phyloP scores from a whole-genome alignment of 2,888 invertebrate genomes.

The Microctonus aethiopoides region DNA sequence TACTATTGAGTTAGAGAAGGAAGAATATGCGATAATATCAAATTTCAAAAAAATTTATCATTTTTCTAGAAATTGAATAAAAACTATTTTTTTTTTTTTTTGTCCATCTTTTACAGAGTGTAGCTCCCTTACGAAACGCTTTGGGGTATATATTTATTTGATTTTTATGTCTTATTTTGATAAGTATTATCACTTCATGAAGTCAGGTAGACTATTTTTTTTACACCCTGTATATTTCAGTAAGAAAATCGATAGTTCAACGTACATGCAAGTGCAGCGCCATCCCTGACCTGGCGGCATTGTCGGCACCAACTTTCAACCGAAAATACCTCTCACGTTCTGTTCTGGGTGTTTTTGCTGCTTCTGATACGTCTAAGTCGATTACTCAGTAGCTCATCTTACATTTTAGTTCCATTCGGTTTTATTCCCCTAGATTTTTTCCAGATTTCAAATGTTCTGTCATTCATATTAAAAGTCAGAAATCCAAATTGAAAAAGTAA shows the following conservation, averaged over 20 bases:
- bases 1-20: too few species aligned
- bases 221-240: conserved; percentile 42
- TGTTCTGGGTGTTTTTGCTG: conserved; percentile 16
- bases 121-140: too few species aligned
- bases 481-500: background rate
- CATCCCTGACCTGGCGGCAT: conserved; percentile 44
- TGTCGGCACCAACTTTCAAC: conserved; percentile 20
- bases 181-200: too few species aligned
- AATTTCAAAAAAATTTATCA: too few species aligned
- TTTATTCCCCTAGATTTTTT: background rate
- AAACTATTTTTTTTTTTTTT: too few species aligned
- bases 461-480: background rate
- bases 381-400: conserved; percentile 24
- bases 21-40: too few species aligned
- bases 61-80: too few species aligned
- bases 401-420: background rate
- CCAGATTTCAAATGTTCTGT: background rate
- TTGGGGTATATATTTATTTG: too few species aligned
- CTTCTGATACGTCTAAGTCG: conserved; percentile 28
- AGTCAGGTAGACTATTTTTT: too few species aligned
- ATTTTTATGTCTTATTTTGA: too few species aligned
- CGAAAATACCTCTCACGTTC: conserved; percentile 1
- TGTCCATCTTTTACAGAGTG: too few species aligned
- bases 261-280: conserved; percentile 59
- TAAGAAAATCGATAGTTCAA: conserved; percentile 63